phyloP scores from a whole-genome alignment of 2,888 invertebrate genomes.

The Chrysotoxum bicinctum region DNA sequence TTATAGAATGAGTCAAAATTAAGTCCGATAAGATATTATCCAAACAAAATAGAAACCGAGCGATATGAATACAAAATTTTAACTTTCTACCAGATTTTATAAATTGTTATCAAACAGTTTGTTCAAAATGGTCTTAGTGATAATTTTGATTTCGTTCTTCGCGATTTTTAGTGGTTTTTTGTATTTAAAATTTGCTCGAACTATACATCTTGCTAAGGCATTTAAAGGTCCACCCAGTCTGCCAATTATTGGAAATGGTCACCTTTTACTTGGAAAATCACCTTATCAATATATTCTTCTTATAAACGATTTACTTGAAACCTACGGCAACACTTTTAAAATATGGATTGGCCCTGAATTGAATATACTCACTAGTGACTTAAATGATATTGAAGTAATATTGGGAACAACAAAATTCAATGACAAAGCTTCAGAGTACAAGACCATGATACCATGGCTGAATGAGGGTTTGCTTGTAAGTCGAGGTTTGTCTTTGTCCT shows the following conservation, averaged over 20 bases:
- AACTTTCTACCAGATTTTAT: background rate
- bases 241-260: constrained; percentile 83
- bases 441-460: constrained; percentile 74
- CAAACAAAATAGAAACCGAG: background rate
- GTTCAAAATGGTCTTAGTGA: constrained; percentile 73
- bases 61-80: background rate
- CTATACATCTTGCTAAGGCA: constrained; percentile 76
- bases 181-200: constrained; percentile 75
- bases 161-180: constrained; percentile 28
- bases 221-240: constrained; percentile 80
- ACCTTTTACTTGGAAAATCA: constrained; percentile 81
- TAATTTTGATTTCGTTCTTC: constrained; percentile 27
- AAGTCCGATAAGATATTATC: background rate
- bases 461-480: constrained; percentile 75
- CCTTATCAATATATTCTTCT: constrained; percentile 79
- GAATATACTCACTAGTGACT: constrained; percentile 76
- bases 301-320: constrained; percentile 78
- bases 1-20: background rate
- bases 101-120: background rate
- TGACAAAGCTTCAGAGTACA: constrained; percentile 84
- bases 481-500: constrained; percentile 68
- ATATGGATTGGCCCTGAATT: constrained; percentile 80
- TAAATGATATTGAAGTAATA: constrained; percentile 77
- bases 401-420: constrained; percentile 79
- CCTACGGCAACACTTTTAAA: constrained; percentile 76